Percentiles rank a stretch among this genome's conserved stretches.
Evolutionary conservation across 2,888 invertebrate species (phyloP).

Genomic region (Hemicrepidius hirtus): DNA sequence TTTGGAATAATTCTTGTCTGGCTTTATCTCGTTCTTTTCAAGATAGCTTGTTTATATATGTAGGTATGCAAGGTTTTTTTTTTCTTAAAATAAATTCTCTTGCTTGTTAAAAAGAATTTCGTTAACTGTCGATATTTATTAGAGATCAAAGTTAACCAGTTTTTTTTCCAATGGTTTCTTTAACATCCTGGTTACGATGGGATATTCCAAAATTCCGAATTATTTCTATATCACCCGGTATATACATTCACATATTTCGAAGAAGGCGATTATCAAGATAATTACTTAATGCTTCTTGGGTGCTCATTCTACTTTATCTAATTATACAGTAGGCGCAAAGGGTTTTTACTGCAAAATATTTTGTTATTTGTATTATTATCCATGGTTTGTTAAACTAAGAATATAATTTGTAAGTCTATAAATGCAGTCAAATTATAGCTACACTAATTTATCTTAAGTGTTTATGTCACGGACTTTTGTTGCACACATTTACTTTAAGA

Average conservation of each 20-base stretch:
- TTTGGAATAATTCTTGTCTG: conserved; percentile 43
- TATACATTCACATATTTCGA: background rate
- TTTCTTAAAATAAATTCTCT: background rate
- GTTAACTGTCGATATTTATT: background rate
- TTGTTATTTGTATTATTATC: conserved; percentile 12
- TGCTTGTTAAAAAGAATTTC: background rate
- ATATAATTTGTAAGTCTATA: conserved; percentile 1
- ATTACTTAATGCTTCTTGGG: conserved; percentile 6
- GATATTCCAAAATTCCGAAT: too few species aligned
- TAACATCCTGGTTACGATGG: too few species aligned
- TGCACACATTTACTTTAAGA: too few species aligned
- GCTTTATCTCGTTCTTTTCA: conserved; percentile 36
- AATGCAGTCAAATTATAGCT: conserved; percentile 2
- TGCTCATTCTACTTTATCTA: conserved; percentile 16
- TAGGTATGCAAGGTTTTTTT: conserved; percentile 28
- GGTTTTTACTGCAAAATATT: conserved; percentile 6
- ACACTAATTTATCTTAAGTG: background rate
- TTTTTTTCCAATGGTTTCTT: too few species aligned
- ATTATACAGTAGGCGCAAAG: background rate
- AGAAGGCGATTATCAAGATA: background rate
- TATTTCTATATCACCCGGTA: too few species aligned
- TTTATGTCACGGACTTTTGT: background rate
- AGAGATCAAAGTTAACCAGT: background rate
- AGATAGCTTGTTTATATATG: conserved; percentile 37
- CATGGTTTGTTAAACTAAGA: conserved; percentile 14